phyloP scores from a whole-genome alignment of 2,888 invertebrate genomes.

The Tachina lurida region DNA sequence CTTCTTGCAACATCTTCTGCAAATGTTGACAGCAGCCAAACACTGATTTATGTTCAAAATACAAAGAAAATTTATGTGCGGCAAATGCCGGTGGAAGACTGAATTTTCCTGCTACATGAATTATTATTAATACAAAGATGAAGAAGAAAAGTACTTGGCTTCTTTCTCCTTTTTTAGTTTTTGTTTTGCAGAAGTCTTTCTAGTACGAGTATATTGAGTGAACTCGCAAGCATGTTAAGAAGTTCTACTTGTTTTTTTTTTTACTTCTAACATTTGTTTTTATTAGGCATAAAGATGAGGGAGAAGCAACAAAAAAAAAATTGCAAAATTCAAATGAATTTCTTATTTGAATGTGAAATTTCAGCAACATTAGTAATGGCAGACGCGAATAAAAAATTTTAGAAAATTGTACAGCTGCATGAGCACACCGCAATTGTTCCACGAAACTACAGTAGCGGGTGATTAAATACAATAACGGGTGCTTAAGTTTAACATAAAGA shows the following conservation, averaged over 20 bases:
- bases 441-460: conserved; percentile 24
- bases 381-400: conserved; percentile 62
- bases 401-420: conserved; percentile 34
- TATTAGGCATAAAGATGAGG: conserved; percentile 41
- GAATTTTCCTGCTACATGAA: conserved; percentile 30
- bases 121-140: conserved; percentile 1
- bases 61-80: conserved; percentile 79
- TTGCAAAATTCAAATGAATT: conserved; percentile 68
- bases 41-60: conserved; percentile 79
- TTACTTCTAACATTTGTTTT: background rate
- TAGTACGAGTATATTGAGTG: conserved; percentile 39
- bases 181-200: background rate
- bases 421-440: conserved; percentile 28
- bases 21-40: conserved; percentile 78
- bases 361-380: conserved; percentile 77
- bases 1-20: too few relatives aligned
- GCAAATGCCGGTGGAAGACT: conserved; percentile 68
- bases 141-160: conserved; percentile 6
- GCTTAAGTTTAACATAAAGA: background rate
- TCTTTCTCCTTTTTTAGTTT: conserved; percentile 4
- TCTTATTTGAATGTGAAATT: conserved; percentile 79
- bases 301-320: background rate
- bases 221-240: conserved; percentile 45
- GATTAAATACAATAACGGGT: background rate
- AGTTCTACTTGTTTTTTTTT: conserved; percentile 22